A percentile compares a stretch with the other conserved stretches of the same genome.
phyloP scores from a whole-genome alignment of 2,888 invertebrate genomes.

The Junonia oenone region DNA sequence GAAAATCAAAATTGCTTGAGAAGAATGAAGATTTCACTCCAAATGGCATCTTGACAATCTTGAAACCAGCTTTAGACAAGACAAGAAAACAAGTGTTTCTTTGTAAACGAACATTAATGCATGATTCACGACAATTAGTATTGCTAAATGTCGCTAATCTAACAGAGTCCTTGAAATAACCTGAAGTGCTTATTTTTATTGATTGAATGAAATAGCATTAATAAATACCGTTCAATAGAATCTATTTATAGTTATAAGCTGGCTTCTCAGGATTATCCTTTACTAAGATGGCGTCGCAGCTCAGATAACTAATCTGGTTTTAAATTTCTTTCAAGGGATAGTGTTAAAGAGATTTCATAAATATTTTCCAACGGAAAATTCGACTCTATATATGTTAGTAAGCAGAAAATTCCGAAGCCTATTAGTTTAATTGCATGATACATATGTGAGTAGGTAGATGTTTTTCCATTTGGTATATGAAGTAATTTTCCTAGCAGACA shows the following conservation, averaged over 20 bases:
- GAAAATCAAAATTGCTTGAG: too few species aligned
- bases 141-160: neutral
- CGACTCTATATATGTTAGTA: too few species aligned
- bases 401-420: neutral
- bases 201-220: neutral
- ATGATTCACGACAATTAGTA: neutral
- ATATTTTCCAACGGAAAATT: neutral
- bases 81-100: neutral
- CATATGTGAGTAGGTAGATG: neutral
- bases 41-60: too few species aligned
- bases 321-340: neutral
- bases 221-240: neutral
- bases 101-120: neutral
- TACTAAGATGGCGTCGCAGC: neutral
- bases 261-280: neutral
- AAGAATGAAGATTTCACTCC: too few species aligned
- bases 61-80: too few species aligned
- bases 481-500: slow-evolving; percentile 4
- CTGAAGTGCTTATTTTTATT: neutral
- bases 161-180: neutral
- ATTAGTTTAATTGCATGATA: neutral
- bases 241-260: neutral
- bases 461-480: neutral
- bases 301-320: neutral
- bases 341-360: neutral